These are phyloP conservation scores for Diaphora mendica DNA, from an alignment of 2,888 invertebrate genomes.

Conservation along the genomic window DNA sequence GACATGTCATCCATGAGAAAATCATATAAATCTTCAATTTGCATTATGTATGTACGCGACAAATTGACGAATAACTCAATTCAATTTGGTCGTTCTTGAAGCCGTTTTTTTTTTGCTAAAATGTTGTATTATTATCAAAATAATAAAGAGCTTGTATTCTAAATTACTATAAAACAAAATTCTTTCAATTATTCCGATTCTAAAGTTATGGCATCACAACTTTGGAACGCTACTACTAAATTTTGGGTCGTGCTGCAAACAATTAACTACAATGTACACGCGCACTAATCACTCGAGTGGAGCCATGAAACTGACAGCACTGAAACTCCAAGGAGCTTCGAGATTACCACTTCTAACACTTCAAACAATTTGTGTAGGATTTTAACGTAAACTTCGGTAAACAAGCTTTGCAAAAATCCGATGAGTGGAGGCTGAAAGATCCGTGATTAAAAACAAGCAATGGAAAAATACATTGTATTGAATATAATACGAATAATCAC, in stretches of 20 bases:
- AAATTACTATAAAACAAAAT: background rate
- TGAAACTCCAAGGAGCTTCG: constrained; percentile 54
- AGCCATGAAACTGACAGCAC: constrained; percentile 67
- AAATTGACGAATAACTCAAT: no score
- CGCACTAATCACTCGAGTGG: constrained; percentile 69
- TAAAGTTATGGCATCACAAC: constrained; percentile 1
- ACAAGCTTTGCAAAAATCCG: constrained; percentile 3
- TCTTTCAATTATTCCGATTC: background rate
- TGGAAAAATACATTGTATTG: constrained; percentile 7
- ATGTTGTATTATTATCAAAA: no score
- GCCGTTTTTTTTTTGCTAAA: no score
- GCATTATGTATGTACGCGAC: no score
- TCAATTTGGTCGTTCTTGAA: no score
- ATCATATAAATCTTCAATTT: no score
- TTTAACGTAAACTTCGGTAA: constrained; percentile 19
- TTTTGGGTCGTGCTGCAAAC: constrained; percentile 53
- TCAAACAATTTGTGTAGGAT: constrained; percentile 29
- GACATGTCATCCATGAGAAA: no score
- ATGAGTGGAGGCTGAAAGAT: constrained; percentile 7
- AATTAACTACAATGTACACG: constrained; percentile 73
- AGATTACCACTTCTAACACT: constrained; percentile 48
- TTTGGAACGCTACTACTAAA: constrained; percentile 15
- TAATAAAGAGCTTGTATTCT: background rate
- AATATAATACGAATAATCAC: background rate
- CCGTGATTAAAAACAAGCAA: constrained; percentile 10